These are phyloP conservation scores for Fragum fragum DNA, from an alignment of 2,888 invertebrate genomes.

Conservation along the genomic window DNA sequence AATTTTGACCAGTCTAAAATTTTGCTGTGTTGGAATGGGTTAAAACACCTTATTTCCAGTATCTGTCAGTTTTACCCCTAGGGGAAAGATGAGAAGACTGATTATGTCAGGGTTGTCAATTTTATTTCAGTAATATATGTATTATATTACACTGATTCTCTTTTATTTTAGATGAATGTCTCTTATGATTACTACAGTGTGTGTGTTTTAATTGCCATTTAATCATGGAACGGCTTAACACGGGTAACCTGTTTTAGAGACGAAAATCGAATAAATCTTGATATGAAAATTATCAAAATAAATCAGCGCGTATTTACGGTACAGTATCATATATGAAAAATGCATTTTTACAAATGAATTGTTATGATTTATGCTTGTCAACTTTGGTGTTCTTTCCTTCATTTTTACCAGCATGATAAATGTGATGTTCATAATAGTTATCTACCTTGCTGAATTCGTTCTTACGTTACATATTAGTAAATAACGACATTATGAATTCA, in stretches of 20 bases:
- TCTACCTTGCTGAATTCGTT: not conserved
- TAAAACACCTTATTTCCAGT: slow-evolving; percentile 18
- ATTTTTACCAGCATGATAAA: not conserved
- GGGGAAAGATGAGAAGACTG: slow-evolving; percentile 43
- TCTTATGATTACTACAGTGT: slow-evolving; percentile 24
- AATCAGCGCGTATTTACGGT: not conserved
- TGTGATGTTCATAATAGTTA: not conserved
- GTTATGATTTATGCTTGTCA: slow-evolving; percentile 6
- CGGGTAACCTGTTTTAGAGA: slow-evolving; percentile 1
- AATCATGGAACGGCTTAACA: slow-evolving; percentile 13
- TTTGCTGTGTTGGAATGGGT: too few relatives aligned
- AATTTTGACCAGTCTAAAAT: too few relatives aligned
- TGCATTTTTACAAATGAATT: slow-evolving; percentile 3
- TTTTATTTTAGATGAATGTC: slow-evolving; percentile 36
- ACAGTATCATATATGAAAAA: not conserved
- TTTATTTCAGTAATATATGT: slow-evolving; percentile 60
- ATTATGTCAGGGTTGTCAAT: slow-evolving; percentile 62
- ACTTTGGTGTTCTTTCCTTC: not conserved
- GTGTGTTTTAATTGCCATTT: slow-evolving; percentile 35
- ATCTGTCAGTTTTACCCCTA: slow-evolving; percentile 29
- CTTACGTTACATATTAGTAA: too few relatives aligned
- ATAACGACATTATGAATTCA: too few relatives aligned
- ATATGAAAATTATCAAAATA: not conserved
- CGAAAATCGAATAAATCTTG: not conserved
- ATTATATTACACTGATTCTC: slow-evolving; percentile 56